A percentile compares a stretch with the other conserved stretches of the same genome.
These are phyloP conservation scores for Lithophane socia DNA, from an alignment of 2,888 invertebrate species.

Conservation along the genomic window DNA sequence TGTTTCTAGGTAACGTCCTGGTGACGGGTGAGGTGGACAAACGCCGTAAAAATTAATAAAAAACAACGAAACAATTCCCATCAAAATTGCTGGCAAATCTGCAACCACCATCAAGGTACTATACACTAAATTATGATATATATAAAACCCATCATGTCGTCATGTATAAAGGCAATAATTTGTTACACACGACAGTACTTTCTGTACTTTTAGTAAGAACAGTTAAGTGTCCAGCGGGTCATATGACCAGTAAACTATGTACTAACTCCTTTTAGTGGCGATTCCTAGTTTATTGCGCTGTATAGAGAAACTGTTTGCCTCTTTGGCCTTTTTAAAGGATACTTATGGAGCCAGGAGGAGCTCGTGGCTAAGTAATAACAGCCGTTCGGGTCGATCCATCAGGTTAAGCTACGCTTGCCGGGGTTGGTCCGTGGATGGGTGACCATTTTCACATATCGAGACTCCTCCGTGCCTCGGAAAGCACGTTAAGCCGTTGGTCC, in stretches of 20 bases:
- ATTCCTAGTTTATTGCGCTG: slow-evolving; percentile 53
- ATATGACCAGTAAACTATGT: slow-evolving; percentile 48
- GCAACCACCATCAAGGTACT: background rate
- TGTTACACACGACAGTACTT: slow-evolving; percentile 21
- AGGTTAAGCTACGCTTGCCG: no score
- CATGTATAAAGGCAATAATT: slow-evolving; percentile 37
- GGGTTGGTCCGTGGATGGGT: no score
- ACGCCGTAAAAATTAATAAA: no score
- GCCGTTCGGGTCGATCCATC: no score
- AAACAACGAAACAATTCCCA: background rate
- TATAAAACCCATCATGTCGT: background rate
- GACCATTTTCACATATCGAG: no score
- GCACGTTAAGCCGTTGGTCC: no score
- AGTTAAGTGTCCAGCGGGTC: slow-evolving; percentile 48
- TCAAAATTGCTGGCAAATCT: slow-evolving; percentile 1
- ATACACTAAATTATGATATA: background rate
- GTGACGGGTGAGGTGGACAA: no score
- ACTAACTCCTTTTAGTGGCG: slow-evolving; percentile 55
- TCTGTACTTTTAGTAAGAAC: slow-evolving; percentile 21
- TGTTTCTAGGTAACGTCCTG: no score
- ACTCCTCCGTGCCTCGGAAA: no score
- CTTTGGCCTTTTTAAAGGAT: slow-evolving; percentile 43
- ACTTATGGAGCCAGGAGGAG: slow-evolving; percentile 13
- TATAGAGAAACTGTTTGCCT: slow-evolving; percentile 56
- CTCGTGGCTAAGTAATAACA: no score